Evolutionary conservation across 2,797 vertebrate genomes (phyloP), one percentile per base, ranked within the genome.

Genomic region (Schizopygopsis pylzovi): DNA sequence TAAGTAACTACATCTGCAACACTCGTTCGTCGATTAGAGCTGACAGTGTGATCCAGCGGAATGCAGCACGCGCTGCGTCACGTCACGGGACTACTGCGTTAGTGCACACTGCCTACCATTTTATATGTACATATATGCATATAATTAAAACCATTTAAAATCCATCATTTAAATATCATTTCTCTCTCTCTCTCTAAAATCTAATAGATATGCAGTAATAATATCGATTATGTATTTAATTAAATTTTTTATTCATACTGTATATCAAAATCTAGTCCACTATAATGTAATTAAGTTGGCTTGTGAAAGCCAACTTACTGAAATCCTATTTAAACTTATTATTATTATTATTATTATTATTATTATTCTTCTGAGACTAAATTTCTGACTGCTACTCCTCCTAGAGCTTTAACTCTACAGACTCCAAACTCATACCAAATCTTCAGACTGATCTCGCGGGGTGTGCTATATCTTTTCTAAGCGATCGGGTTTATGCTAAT

Each of bases 1-100:
- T 86, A 77, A 84, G 84, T 88, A 76, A 72, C 25, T 61, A 28
- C 12, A 33, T 39, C 11, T 33, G 49, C 45, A 56, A 10, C 43
- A 25, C 43, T 65, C 13, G 16, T 15, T 8, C 45, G 41, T 65
- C n/a, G 22, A 33, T 47, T 10, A 28, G 9, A 49, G 22, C 15
- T 49, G 18, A 52, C 45, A 10, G 7, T 2, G 10, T 45, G 15
- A 71, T 43, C 37, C 68, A 43, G 20, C 20, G 10, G 68, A 43
- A 71, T 65, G 39, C 39, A 43, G 41, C 47, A 37, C 28, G 9
- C 2, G 12, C n/a, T 73, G 45, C 71, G 45, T 28, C 45, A 33
- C 45, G 9, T 33, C n/a, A 25, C 7, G 41, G 0, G 43, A 3
- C 3, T 5, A n/a, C 43, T 33, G 37, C 37, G 61, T 63, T 28